These are phyloP conservation scores for Condylostylus longicornis DNA, from an alignment of 1,140 invertebrate species.

Conservation along the genomic window DNA sequence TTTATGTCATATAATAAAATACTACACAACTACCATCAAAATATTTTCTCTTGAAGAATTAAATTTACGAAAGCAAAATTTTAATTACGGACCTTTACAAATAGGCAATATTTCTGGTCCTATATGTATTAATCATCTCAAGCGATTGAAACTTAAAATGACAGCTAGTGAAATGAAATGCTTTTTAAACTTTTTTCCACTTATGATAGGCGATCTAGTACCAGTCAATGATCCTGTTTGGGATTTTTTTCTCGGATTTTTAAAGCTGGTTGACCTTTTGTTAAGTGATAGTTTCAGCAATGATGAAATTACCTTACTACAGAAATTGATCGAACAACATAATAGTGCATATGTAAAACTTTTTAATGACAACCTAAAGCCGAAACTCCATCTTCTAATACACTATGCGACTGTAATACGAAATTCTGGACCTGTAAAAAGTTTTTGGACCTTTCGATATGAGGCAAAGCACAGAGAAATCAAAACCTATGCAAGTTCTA, in stretches of 20 bases:
- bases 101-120: constrained; percentile 9
- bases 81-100: constrained; percentile 11
- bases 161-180: constrained; percentile 16
- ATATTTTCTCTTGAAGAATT: constrained; percentile 10
- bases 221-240: constrained; percentile 14
- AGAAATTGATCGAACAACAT: too few species aligned
- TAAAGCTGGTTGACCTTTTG: too few species aligned
- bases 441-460: too few species aligned
- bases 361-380: too few species aligned
- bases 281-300: too few species aligned
- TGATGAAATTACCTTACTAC: too few species aligned
- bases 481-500: too few species aligned
- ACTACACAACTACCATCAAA: constrained; percentile 12
- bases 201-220: constrained; percentile 17
- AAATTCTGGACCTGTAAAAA: too few species aligned
- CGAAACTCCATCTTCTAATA: too few species aligned
- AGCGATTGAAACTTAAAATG: constrained; percentile 16
- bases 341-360: too few species aligned
- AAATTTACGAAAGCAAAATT: constrained; percentile 11
- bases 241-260: constrained; percentile 11
- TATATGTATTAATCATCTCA: constrained; percentile 9
- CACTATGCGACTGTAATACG: too few species aligned
- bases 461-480: too few species aligned
- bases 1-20: constrained; percentile 9
- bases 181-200: constrained; percentile 14